phyloP scores from a whole-genome alignment of 2,797 vertebrate species.

The Anguilla obscura region DNA sequence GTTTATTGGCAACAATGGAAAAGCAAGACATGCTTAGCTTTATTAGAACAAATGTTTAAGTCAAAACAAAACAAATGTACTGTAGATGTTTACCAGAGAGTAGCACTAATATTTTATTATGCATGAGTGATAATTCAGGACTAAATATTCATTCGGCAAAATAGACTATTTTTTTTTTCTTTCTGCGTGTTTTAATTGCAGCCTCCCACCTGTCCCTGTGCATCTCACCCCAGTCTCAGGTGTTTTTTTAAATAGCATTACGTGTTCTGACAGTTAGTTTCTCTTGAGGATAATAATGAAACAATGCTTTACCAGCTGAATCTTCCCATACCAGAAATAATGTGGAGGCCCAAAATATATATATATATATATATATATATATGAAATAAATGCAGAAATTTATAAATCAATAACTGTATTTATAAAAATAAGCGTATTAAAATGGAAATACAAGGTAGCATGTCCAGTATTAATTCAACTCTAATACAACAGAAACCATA shows the following conservation, averaged over 20 bases:
- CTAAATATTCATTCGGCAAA: background rate
- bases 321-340: conserved; percentile 65
- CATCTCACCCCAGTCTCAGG: conserved; percentile 42
- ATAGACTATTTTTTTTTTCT: background rate
- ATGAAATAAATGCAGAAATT: background rate
- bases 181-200: conserved; percentile 28
- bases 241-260: conserved; percentile 43
- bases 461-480: too few relatives aligned
- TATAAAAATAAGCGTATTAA: background rate
- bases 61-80: background rate
- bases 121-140: background rate
- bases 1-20: background rate
- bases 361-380: too few relatives aligned
- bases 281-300: conserved; percentile 47
- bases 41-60: background rate
- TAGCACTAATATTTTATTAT: background rate
- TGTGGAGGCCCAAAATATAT: background rate
- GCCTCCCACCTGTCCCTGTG: conserved; percentile 24
- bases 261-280: conserved; percentile 49
- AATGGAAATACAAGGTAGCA: too few relatives aligned
- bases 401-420: background rate
- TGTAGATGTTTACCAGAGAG: too few relatives aligned
- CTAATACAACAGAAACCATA: too few relatives aligned
- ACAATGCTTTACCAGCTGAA: conserved; percentile 37
- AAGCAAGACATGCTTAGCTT: background rate